Evolutionary conservation across 2,888 invertebrate species (phyloP).

Genomic region (Malachius bipustulatus): DNA sequence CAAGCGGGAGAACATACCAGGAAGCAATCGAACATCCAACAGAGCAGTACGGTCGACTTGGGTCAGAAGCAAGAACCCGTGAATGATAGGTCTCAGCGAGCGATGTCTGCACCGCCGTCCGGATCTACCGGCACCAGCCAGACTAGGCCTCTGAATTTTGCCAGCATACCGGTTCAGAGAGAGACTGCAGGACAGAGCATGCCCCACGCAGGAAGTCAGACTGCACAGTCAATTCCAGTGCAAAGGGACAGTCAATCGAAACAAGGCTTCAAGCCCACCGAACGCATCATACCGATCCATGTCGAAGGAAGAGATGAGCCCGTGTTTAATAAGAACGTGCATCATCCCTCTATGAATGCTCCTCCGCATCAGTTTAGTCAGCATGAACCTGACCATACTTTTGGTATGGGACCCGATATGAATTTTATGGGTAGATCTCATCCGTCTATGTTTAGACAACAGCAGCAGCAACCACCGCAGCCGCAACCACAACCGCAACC

Average conservation of each 20-base stretch:
- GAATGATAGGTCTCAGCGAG: slow-evolving; percentile 52
- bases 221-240: slow-evolving; percentile 5
- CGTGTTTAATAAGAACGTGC: slow-evolving; percentile 49
- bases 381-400: slow-evolving; percentile 27
- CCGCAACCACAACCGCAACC: slow-evolving; percentile 31
- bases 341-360: slow-evolving; percentile 15
- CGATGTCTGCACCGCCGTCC: slow-evolving; percentile 74
- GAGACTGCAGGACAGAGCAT: slow-evolving; percentile 19
- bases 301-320: slow-evolving; percentile 78
- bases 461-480: slow-evolving; percentile 13
- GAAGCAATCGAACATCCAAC: slow-evolving; percentile 27
- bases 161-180: slow-evolving; percentile 31
- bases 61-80: slow-evolving; percentile 53
- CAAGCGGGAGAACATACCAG: slow-evolving; percentile 28
- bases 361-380: slow-evolving; percentile 17
- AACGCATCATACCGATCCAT: slow-evolving; percentile 78
- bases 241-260: no score
- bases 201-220: slow-evolving; percentile 24
- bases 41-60: slow-evolving; percentile 67
- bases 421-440: not conserved
- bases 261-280: slow-evolving; percentile 46
- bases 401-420: slow-evolving; percentile 11
- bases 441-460: not conserved
- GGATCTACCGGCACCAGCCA: no score
- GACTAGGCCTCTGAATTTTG: slow-evolving; percentile 31